These are phyloP conservation scores for Armadillidium nasatum DNA, from an alignment of 1,140 invertebrate species.

Conservation along the genomic window DNA sequence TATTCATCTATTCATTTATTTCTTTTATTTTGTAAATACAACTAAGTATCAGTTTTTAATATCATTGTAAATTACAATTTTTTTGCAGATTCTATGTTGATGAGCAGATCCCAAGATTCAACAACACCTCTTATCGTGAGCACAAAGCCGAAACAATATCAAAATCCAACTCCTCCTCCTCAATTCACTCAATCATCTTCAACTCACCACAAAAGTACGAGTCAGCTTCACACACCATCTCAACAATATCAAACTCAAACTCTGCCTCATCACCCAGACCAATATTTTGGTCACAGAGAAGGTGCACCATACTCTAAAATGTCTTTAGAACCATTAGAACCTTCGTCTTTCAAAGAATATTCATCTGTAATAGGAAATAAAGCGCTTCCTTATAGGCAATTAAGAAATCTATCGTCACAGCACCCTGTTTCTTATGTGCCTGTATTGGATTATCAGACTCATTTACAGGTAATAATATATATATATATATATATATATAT, in stretches of 20 bases:
- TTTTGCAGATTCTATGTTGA: conserved; percentile 23
- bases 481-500: too few species aligned
- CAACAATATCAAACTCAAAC: too few species aligned
- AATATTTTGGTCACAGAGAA: background rate
- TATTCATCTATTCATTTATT: too few species aligned
- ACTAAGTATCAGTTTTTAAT: too few species aligned
- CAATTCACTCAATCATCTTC: background rate
- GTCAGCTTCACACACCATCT: too few species aligned
- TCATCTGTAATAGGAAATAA: background rate
- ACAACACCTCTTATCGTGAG: conserved; percentile 17
- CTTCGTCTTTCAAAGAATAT: background rate
- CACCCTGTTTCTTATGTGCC: background rate
- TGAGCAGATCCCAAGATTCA: conserved; percentile 29
- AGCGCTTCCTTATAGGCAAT: background rate
- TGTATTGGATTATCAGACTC: background rate
- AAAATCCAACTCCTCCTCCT: background rate
- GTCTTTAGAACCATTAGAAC: background rate
- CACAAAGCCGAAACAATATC: background rate
- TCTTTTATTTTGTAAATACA: too few species aligned
- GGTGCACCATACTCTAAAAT: background rate
- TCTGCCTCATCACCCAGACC: background rate
- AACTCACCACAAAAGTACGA: background rate
- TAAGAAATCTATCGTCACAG: background rate
- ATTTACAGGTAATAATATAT: background rate
- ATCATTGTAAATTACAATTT: background rate